phyloP scores from a whole-genome alignment of 2,113 vertebrate genomes.

The Thunnus maccoyii region DNA sequence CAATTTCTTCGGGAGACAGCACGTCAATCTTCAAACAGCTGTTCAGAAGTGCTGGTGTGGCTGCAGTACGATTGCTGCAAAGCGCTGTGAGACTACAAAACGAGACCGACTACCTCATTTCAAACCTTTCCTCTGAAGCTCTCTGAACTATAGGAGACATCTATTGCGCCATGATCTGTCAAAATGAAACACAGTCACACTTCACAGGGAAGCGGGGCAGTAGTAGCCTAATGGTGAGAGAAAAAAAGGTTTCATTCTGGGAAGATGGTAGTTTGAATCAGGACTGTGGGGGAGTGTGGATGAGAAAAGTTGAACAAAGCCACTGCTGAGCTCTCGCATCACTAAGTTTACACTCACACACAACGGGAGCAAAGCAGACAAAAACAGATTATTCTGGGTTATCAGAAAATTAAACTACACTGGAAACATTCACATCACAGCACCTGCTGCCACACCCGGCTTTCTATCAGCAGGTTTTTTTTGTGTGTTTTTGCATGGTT shows the following conservation, averaged over 20 bases:
- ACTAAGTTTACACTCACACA: neutral
- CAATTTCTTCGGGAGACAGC: conserved; percentile 59
- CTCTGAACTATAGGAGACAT: conserved; percentile 29
- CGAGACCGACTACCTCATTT: conserved; percentile 20
- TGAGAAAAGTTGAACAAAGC: neutral
- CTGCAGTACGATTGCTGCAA: conserved; percentile 6
- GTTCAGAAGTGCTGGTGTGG: conserved; percentile 14
- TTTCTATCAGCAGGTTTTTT: conserved; percentile 5
- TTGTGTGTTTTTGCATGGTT: too few species aligned
- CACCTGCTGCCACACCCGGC: conserved; percentile 9
- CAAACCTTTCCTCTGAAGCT: conserved; percentile 32
- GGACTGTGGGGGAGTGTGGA: neutral
- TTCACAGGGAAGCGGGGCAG: neutral
- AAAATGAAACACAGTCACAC: conserved; percentile 27
- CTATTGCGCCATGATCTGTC: neutral
- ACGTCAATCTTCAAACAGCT: conserved; percentile 66
- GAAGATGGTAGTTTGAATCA: neutral
- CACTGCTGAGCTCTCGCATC: neutral
- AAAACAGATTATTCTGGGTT: neutral
- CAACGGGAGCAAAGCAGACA: neutral
- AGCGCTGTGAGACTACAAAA: conserved; percentile 35
- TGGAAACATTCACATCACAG: conserved; percentile 3
- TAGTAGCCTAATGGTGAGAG: conserved; percentile 14
- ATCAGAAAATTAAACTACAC: neutral
- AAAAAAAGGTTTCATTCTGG: conserved; percentile 2